phyloP scores from a whole-genome alignment of 2,797 vertebrate species.

The Graptemys geographica region DNA sequence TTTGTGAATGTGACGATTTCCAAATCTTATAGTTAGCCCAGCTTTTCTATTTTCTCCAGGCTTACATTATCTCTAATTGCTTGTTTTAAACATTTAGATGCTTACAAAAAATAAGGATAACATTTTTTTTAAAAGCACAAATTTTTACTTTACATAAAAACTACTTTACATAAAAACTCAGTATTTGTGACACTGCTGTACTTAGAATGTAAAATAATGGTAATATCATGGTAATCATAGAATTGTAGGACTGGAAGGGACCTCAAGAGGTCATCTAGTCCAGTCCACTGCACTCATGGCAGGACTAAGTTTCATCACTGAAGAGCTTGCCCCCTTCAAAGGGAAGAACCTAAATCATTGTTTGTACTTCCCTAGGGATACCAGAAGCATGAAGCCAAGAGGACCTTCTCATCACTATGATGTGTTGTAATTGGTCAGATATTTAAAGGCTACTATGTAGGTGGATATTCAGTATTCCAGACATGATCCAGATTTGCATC shows the following conservation, averaged over 20 bases:
- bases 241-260: too few species aligned
- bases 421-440: not conserved
- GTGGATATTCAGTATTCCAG: not conserved
- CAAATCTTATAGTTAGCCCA: not conserved
- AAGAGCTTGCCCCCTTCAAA: too few species aligned
- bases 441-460: not conserved
- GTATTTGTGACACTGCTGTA: not conserved
- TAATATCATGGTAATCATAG: too few species aligned
- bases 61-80: not conserved
- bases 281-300: too few species aligned
- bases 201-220: not conserved
- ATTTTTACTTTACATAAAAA: not conserved
- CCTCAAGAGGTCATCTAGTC: too few species aligned
- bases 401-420: too few species aligned
- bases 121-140: rapidly evolving
- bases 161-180: not conserved
- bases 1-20: rapidly evolving
- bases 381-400: too few species aligned
- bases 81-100: not conserved
- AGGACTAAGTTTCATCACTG: too few species aligned
- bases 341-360: too few species aligned
- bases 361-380: too few species aligned
- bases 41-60: not conserved
- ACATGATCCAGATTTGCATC: not conserved
- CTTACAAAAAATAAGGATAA: not conserved